Conservation (phyloP, 2,113 vertebrate genomes). For the Phyllostomus hastatus region DNA sequence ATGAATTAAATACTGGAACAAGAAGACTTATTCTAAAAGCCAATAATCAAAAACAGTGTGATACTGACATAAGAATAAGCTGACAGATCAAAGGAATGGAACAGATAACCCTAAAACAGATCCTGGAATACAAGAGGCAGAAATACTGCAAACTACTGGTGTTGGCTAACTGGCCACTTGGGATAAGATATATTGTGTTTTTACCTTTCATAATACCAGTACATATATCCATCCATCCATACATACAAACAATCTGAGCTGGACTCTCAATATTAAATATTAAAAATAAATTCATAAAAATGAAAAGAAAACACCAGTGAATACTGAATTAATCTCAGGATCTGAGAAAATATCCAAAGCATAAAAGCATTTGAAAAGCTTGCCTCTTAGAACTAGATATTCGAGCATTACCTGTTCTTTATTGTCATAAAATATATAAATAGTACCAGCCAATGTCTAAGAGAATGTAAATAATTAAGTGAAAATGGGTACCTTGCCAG, state of each 20-base stretch:
- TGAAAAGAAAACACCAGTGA: background rate
- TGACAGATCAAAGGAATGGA: slow-evolving; percentile 64
- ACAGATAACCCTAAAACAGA: slow-evolving; percentile 61
- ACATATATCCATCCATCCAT: background rate
- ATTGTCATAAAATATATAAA: slow-evolving; percentile 7
- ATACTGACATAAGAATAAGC: slow-evolving; percentile 61
- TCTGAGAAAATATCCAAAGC: background rate
- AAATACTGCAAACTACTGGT: slow-evolving; percentile 8
- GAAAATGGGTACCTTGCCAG: background rate
- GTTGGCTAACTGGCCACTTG: background rate
- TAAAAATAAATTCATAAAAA: background rate
- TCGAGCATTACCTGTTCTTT: background rate
- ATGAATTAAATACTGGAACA: slow-evolving; percentile 63
- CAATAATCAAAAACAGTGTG: slow-evolving; percentile 63
- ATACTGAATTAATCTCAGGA: background rate
- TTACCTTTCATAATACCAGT: background rate
- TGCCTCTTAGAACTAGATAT: background rate
- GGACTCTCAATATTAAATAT: background rate
- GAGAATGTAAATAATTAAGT: background rate
- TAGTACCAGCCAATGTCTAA: background rate
- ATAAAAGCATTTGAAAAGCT: background rate
- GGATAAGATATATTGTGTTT: background rate
- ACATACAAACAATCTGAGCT: background rate
- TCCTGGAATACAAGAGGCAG: slow-evolving; percentile 32
- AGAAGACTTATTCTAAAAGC: slow-evolving; percentile 55